phyloP scores from a whole-genome alignment of 2,113 vertebrate genomes.

The Glaucidium brasilianum region DNA sequence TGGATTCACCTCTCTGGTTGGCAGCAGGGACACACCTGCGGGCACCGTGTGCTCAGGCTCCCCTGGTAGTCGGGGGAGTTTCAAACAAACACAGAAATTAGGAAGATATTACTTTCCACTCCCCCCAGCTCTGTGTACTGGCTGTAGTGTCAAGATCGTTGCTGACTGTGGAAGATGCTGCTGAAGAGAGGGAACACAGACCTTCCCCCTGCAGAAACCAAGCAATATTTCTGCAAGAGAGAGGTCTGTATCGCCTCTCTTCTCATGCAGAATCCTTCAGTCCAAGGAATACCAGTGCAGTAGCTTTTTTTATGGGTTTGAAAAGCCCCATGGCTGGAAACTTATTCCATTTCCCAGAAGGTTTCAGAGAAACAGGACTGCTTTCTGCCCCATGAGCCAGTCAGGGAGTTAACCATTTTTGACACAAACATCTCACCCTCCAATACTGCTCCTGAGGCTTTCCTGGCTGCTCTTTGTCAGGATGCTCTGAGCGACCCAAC shows the following conservation, averaged over 20 bases:
- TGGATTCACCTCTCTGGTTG: background rate
- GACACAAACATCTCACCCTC: background rate
- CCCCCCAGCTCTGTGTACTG: background rate
- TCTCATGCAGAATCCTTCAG: background rate
- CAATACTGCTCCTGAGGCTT: background rate
- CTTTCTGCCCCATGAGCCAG: background rate
- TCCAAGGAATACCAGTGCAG: background rate
- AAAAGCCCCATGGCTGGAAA: background rate
- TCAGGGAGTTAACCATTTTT: background rate
- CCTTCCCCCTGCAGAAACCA: background rate
- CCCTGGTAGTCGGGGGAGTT: background rate
- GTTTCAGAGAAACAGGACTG: background rate
- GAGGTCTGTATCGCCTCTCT: background rate
- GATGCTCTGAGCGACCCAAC: background rate
- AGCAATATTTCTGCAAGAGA: background rate
- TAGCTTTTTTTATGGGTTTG: background rate
- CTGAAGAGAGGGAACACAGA: background rate
- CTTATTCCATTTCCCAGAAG: background rate
- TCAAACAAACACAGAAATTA: background rate
- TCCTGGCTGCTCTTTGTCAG: background rate
- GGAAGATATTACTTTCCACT: background rate
- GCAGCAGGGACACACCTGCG: background rate
- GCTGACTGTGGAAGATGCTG: background rate
- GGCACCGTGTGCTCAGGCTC: background rate
- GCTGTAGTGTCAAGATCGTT: no score